Evolutionary conservation across 2,797 vertebrate species (phyloP).

Genomic region (Vipera latastei): DNA sequence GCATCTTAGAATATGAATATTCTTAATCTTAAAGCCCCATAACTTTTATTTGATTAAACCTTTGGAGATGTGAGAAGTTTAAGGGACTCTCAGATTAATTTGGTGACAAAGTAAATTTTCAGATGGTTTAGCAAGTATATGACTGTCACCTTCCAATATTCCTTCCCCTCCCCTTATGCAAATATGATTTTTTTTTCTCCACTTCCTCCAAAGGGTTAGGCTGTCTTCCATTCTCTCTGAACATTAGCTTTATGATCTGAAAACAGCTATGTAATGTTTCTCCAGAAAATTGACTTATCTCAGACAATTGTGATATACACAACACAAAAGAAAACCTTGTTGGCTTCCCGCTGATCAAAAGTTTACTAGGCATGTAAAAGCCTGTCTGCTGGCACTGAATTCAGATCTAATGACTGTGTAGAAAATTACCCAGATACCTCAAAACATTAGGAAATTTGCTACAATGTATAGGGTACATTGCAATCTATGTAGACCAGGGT

Average conservation of each 20-base stretch:
- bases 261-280: constrained; percentile 32
- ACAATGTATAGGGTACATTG: not conserved
- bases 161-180: not conserved
- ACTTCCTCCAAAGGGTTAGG: not conserved
- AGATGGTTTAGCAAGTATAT: not conserved
- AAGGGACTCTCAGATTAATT: not conserved
- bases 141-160: not conserved
- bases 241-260: not conserved
- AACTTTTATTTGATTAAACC: not conserved
- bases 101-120: not conserved
- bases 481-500: not conserved
- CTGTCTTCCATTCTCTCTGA: not conserved
- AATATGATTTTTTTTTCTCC: not conserved
- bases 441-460: not conserved
- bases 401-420: not conserved
- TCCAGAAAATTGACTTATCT: constrained; percentile 5
- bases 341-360: not conserved
- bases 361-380: not conserved
- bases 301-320: constrained; percentile 15
- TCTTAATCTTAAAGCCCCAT: not conserved
- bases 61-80: not conserved
- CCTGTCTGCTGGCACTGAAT: not conserved
- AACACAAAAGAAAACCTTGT: not conserved
- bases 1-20: not conserved
- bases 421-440: not conserved